These are phyloP conservation scores for Tetranychus cinnabarinus DNA, from an alignment of 1,140 invertebrate species.

Conservation along the genomic window DNA sequence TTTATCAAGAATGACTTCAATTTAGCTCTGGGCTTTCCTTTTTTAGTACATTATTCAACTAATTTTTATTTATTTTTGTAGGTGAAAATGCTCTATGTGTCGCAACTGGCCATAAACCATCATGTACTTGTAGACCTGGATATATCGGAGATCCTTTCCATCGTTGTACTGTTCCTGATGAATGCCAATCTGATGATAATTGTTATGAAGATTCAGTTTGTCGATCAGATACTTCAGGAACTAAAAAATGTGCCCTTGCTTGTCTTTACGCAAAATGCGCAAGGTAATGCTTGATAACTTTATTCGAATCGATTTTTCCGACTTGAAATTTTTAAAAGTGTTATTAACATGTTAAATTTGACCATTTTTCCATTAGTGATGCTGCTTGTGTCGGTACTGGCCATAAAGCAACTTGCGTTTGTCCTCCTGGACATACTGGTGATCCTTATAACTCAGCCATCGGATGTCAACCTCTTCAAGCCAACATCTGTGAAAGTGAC, in stretches of 20 bases:
- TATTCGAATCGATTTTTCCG: neutral
- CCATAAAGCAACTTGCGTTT: conserved; percentile 49
- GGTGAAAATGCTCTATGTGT: conserved; percentile 45
- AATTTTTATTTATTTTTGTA: conserved; percentile 27
- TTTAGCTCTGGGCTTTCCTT: conserved; percentile 56
- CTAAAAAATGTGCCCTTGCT: conserved; percentile 16
- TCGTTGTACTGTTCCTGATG: conserved; percentile 17
- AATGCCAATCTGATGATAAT: conserved; percentile 51
- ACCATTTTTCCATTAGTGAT: conserved; percentile 32
- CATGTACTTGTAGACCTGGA: conserved; percentile 37
- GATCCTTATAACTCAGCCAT: conserved; percentile 28
- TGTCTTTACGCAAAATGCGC: conserved; percentile 13
- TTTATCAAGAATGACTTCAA: conserved; percentile 49
- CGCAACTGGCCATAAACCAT: conserved; percentile 38
- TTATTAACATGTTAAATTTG: conserved; percentile 23
- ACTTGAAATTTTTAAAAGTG: conserved; percentile 12
- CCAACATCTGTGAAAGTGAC: neutral
- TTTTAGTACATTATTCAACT: conserved; percentile 29
- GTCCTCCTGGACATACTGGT: conserved; percentile 46
- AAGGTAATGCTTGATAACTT: conserved; percentile 12
- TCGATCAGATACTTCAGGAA: conserved; percentile 12
- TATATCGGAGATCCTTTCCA: conserved; percentile 10
- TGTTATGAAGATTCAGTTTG: conserved; percentile 43
- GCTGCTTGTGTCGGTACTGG: conserved; percentile 38
- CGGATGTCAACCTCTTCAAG: neutral